Conservation (phyloP, 2,888 invertebrate genomes). For the Drosophila peninsularis region DNA sequence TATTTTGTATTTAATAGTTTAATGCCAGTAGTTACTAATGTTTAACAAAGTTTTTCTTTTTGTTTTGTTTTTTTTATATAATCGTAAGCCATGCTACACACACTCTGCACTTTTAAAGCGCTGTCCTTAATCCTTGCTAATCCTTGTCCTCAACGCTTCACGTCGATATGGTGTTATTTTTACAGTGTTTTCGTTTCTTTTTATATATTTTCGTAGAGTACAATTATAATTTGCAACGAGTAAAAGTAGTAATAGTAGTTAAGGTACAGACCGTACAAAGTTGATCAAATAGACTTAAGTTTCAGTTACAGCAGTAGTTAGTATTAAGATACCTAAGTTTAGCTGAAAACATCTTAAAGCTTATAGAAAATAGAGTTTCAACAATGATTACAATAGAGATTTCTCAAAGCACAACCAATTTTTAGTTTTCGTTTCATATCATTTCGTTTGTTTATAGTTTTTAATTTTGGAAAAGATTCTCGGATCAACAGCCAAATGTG, state of each 20-base stretch:
- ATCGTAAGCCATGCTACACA: slow-evolving; percentile 46
- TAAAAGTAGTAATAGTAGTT: slow-evolving; percentile 42
- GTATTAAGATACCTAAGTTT: slow-evolving; percentile 46
- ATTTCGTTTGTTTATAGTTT: slow-evolving; percentile 20
- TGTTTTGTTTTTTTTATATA: slow-evolving; percentile 8
- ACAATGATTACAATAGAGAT: slow-evolving; percentile 50
- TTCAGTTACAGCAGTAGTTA: slow-evolving; percentile 62
- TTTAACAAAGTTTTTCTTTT: slow-evolving; percentile 48
- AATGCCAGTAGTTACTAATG: slow-evolving; percentile 41
- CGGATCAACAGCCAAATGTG: slow-evolving; percentile 65
- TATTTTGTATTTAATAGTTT: slow-evolving; percentile 38
- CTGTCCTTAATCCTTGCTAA: slow-evolving; percentile 43
- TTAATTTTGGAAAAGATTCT: slow-evolving; percentile 22
- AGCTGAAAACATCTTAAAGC: slow-evolving; percentile 37
- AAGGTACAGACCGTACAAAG: slow-evolving; percentile 46
- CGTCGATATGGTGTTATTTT: slow-evolving; percentile 83
- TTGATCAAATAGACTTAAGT: slow-evolving; percentile 66
- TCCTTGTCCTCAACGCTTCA: slow-evolving; percentile 48
- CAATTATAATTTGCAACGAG: slow-evolving; percentile 40
- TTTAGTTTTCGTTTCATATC: slow-evolving; percentile 44
- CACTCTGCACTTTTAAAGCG: slow-evolving; percentile 71
- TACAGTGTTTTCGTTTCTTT: slow-evolving; percentile 68
- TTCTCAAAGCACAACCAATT: slow-evolving; percentile 75
- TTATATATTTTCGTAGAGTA: slow-evolving; percentile 37
- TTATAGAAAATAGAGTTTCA: slow-evolving; percentile 56